phyloP scores from a whole-genome alignment of 1,140 invertebrate species.

The Drosophila ananassae region DNA sequence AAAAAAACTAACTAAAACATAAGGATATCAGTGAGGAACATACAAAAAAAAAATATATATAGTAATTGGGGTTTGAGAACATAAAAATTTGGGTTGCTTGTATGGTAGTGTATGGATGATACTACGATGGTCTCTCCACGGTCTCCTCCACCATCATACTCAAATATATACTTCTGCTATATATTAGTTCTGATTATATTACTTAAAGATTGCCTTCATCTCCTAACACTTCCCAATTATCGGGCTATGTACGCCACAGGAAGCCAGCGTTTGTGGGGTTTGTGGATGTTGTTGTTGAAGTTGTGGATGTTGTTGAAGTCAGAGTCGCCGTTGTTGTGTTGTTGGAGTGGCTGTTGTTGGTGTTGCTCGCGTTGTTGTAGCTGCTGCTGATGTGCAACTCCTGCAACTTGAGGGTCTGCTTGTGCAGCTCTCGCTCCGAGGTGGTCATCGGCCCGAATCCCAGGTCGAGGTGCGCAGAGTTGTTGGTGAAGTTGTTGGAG shows the following conservation, averaged over 20 bases:
- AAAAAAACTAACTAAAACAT: conserved; percentile 61
- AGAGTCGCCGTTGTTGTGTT: conserved; percentile 1
- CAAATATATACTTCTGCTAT: conserved; percentile 13
- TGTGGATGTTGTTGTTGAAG: conserved; percentile 28
- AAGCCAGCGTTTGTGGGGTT: conserved; percentile 36
- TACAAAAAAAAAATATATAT: conserved; percentile 31
- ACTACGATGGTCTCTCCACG: conserved; percentile 41
- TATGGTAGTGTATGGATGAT: conserved; percentile 45
- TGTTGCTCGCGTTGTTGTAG: conserved; percentile 23
- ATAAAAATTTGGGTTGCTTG: conserved; percentile 44
- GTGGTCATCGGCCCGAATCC: conserved; percentile 26
- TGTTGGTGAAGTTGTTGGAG: conserved; percentile 11
- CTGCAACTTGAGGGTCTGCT: conserved; percentile 41
- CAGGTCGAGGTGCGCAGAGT: conserved; percentile 16
- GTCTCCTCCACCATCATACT: conserved; percentile 17
- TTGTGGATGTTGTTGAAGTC: conserved; percentile 27
- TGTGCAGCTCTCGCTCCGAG: conserved; percentile 30
- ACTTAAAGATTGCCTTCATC: conserved; percentile 28
- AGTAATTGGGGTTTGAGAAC: conserved; percentile 43
- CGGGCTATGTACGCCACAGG: conserved; percentile 67
- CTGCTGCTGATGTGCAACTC: conserved; percentile 27
- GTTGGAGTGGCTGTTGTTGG: conserved; percentile 16
- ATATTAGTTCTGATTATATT: conserved; percentile 22
- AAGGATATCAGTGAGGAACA: conserved; percentile 66
- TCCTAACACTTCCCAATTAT: conserved; percentile 31